Evolutionary conservation across 2,888 invertebrate genomes (phyloP), one percentile per base, ranked within the genome.

Genomic region (Argyresthia albistria): DNA sequence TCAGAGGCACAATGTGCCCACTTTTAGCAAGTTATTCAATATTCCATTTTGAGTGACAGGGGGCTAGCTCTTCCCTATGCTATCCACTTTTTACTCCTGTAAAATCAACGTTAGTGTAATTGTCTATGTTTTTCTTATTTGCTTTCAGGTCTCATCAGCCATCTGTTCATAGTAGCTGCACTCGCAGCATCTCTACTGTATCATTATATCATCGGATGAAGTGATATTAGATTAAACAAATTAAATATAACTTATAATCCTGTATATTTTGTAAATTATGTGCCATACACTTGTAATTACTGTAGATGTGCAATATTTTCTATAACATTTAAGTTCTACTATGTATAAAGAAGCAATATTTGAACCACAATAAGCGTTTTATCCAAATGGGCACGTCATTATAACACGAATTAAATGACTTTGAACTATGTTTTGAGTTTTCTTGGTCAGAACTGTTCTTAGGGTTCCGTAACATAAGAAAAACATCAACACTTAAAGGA

Each of bases 261-360:
- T 87, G 84, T 86, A 87, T 77, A 87, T 84, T 83, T 86, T 87
- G 84, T 87, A 86, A 84, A 86, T 77, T 71, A 72, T 80, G 86
- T 82, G 84, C 83, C 82, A 76, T 80, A 80, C 78, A 80, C 76
- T 63, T 77, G 79, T 82, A 83, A 78, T 81, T 64, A 61, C 75
- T 63, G 80, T 84, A 84, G 84, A 69, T 65, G 67, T 67, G 80
- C 78, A 78, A 78, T 75, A 76, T 84, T 84, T 81, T 84, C 78
- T 80, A 81, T 73, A 73, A 52, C 46, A 76, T 68, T 59, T 68
- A 66, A 65, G 66, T 58, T 59, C 66, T 70, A 16, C 46, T 52
- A 67, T 74, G 71, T 64, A 64, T 72, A 70, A 70, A 70, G 73
- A 76, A 79, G 77, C 80, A 80, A 79, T 81, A 80, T 67, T 69